Conservation (phyloP, 2,888 invertebrate species). For the Mycalesis mineus region DNA sequence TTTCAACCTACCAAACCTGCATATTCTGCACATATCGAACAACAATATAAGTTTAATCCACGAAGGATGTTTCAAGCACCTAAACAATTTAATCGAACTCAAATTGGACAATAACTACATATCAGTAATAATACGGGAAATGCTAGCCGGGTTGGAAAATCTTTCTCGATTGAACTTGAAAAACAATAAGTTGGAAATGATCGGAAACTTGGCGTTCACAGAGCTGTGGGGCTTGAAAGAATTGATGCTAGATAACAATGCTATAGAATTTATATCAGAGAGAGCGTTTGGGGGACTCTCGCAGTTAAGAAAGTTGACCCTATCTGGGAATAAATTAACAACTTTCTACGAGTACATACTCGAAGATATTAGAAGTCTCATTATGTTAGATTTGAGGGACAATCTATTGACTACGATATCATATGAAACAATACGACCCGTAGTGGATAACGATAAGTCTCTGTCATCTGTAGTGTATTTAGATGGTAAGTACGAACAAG, state of each 20-base stretch:
- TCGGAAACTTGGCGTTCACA: constrained; percentile 87
- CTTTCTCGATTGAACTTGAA: constrained; percentile 85
- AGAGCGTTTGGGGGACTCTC: constrained; percentile 86
- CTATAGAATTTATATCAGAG: constrained; percentile 84
- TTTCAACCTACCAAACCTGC: constrained; percentile 83
- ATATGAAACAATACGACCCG: constrained; percentile 84
- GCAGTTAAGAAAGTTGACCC: constrained; percentile 82
- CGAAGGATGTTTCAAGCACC: constrained; percentile 88
- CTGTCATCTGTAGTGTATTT: constrained; percentile 84
- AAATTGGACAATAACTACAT: constrained; percentile 88
- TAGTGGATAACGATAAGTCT: constrained; percentile 86
- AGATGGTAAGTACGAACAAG: constrained; percentile 81
- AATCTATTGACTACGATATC: constrained; percentile 87
- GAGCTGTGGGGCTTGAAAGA: constrained; percentile 86
- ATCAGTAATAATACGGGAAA: constrained; percentile 85
- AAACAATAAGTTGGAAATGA: constrained; percentile 85
- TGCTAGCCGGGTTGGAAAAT: constrained; percentile 85
- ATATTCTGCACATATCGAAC: constrained; percentile 87
- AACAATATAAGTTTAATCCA: constrained; percentile 92
- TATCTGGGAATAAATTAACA: constrained; percentile 86
- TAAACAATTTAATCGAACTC: constrained; percentile 85
- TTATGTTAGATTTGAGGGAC: constrained; percentile 85
- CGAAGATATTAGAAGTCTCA: constrained; percentile 82
- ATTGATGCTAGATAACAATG: constrained; percentile 83
- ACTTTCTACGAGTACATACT: constrained; percentile 85